These are phyloP conservation scores for Amphiura filiformis DNA, from an alignment of 35 echinoderm and acorn worm species.

Conservation along the genomic window DNA sequence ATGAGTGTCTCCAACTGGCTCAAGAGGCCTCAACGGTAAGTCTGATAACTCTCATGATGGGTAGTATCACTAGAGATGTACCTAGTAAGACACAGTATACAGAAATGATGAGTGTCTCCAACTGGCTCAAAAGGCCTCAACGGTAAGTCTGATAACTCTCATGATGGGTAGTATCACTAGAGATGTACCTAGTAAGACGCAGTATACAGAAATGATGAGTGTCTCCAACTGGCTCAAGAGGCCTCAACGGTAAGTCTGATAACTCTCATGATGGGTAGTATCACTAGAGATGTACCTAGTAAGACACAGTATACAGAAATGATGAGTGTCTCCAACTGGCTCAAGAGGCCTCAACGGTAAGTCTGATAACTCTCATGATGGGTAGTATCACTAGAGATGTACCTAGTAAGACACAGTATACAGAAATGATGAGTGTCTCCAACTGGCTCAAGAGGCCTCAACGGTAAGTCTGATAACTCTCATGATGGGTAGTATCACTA, in stretches of 20 bases:
- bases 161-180: conserved; percentile 64
- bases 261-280: conserved; percentile 61
- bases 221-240: conserved; percentile 99
- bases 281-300: conserved; percentile 91
- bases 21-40: conserved; percentile 88
- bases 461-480: conserved; percentile 63
- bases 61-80: conserved; percentile 87
- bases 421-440: conserved; percentile 83
- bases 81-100: conserved; percentile 97
- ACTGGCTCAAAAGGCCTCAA: conserved; percentile 97
- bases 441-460: conserved; percentile 98
- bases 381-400: conserved; percentile 92
- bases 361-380: not conserved
- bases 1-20: conserved; percentile 94
- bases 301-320: conserved; percentile 95
- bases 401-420: conserved; percentile 96
- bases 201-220: conserved; percentile 83
- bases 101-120: conserved; percentile 84
- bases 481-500: conserved; percentile 69
- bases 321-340: conserved; percentile 95
- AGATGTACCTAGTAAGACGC: conserved; percentile 95
- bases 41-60: not conserved
- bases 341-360: conserved; percentile 93
- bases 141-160: conserved; percentile 44
- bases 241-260: conserved; percentile 72